phyloP scores from a whole-genome alignment of 2,113 vertebrate species.

The Lynx canadensis region DNA sequence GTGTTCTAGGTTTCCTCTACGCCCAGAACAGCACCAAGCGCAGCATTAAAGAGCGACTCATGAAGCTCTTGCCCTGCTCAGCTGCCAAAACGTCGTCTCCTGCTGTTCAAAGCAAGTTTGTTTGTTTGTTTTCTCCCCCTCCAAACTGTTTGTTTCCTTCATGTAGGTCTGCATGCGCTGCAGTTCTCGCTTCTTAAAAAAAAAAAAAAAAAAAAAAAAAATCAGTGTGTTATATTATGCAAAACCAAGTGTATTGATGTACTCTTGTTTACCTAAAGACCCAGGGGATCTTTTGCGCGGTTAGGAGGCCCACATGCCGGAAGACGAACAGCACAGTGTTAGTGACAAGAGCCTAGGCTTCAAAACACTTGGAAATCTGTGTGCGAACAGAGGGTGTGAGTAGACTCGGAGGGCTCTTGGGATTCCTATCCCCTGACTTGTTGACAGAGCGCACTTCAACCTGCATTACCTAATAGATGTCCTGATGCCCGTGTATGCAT shows the following conservation, averaged over 20 bases:
- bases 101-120: constrained; percentile 96
- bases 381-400: neutral
- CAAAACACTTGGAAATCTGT: neutral
- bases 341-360: neutral
- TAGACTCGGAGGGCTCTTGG: neutral
- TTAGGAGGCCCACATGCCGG: neutral
- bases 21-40: constrained; percentile 91
- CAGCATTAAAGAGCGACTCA: constrained; percentile 94
- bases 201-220: neutral
- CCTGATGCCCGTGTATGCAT: neutral
- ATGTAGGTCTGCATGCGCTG: constrained; percentile 78
- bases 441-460: neutral
- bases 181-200: constrained; percentile 55
- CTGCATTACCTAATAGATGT: neutral
- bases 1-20: constrained; percentile 94
- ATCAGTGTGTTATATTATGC: constrained; percentile 9
- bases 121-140: constrained; percentile 76
- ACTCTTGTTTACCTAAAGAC: neutral
- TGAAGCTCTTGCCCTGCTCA: constrained; percentile 94
- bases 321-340: neutral
- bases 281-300: neutral
- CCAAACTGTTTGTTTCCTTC: constrained; percentile 61
- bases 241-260: constrained; percentile 24
- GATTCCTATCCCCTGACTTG: neutral
- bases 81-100: constrained; percentile 91